Conservation (phyloP, 2,797 vertebrate species). For the Protonibea diacanthus region DNA sequence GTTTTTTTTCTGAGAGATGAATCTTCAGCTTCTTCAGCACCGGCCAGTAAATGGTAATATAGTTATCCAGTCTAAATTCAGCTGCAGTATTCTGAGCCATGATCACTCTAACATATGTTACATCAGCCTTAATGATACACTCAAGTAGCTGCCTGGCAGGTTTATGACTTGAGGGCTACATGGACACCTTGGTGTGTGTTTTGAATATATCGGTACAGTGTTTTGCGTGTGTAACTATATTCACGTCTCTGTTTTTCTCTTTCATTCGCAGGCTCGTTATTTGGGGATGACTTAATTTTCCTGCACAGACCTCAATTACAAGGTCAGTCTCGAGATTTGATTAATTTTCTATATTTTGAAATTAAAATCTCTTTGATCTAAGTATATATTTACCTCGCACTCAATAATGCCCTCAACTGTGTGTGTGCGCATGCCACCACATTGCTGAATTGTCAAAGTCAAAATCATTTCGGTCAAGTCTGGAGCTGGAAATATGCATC, state of each 20-base stretch:
- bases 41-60: slow-evolving; percentile 40
- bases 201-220: slow-evolving; percentile 17
- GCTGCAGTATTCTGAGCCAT: slow-evolving; percentile 52
- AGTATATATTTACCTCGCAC: neutral
- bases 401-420: neutral
- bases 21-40: slow-evolving; percentile 30
- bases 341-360: slow-evolving; percentile 18
- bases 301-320: slow-evolving; percentile 11
- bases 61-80: slow-evolving; percentile 55
- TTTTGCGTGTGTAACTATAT: slow-evolving; percentile 16
- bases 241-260: slow-evolving; percentile 46
- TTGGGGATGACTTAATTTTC: slow-evolving; percentile 15
- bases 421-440: neutral
- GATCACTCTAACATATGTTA: slow-evolving; percentile 73
- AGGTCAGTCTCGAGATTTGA: slow-evolving; percentile 48
- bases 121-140: slow-evolving; percentile 71
- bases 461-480: slow-evolving; percentile 3
- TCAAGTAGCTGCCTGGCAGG: slow-evolving; percentile 68
- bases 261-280: slow-evolving; percentile 56
- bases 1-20: slow-evolving; percentile 31
- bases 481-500: neutral
- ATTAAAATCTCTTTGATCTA: slow-evolving; percentile 8
- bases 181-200: slow-evolving; percentile 57
- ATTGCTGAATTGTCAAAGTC: slow-evolving; percentile 15
- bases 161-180: slow-evolving; percentile 68